Conservation (phyloP, 2,888 invertebrate species). For the Heliconius sara region DNA sequence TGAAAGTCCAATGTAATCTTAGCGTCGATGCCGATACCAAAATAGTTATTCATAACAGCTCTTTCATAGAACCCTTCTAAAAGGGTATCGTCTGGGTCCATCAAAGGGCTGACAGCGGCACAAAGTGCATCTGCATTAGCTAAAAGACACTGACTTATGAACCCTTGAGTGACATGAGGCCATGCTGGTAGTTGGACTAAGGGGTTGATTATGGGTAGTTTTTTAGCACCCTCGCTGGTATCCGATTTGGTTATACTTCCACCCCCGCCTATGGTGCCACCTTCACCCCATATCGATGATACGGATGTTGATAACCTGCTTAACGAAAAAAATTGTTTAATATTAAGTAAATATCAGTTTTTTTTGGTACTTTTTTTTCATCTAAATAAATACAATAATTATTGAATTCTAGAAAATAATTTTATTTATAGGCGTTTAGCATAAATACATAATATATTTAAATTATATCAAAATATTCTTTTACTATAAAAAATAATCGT, state of each 20-base stretch:
- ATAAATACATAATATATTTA: too few species aligned
- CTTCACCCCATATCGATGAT: slow-evolving; percentile 81
- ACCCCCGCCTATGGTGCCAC: slow-evolving; percentile 59
- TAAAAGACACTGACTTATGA: slow-evolving; percentile 96
- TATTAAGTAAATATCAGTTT: neutral
- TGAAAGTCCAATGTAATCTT: slow-evolving; percentile 99
- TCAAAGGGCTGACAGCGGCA: slow-evolving; percentile 97
- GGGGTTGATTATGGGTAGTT: slow-evolving; percentile 95
- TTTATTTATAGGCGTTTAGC: too few species aligned
- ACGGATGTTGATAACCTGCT: slow-evolving; percentile 80
- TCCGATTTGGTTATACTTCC: slow-evolving; percentile 70
- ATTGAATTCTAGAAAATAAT: too few species aligned
- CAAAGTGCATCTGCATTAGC: slow-evolving; percentile 98
- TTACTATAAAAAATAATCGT: too few species aligned
- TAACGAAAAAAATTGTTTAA: slow-evolving; percentile 40
- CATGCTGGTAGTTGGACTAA: slow-evolving; percentile 93
- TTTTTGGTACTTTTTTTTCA: too few species aligned
- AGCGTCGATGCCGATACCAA: slow-evolving; percentile 98
- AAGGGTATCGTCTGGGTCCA: slow-evolving; percentile 95
- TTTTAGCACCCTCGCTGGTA: slow-evolving; percentile 86
- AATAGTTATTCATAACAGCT: slow-evolving; percentile 99
- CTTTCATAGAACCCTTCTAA: slow-evolving; percentile 95
- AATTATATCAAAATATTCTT: too few species aligned
- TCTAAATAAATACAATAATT: too few species aligned
- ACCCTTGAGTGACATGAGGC: slow-evolving; percentile 92